Base-by-base conservation (phyloP, 2,888 invertebrate genomes). In the Aromia moschata region DNA sequence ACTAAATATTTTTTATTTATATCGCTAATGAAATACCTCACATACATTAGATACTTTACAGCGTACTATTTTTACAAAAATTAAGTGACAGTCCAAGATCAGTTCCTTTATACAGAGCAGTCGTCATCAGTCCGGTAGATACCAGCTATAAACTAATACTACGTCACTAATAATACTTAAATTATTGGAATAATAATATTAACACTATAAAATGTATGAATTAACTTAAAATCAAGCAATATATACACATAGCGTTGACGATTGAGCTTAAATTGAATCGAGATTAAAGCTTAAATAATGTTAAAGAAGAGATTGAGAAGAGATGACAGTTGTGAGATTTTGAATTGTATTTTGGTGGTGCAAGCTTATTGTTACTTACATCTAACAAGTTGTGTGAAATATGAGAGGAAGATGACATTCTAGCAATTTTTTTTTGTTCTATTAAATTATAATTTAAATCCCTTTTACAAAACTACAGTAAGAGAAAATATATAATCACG, bases 71-170 rank as follows among this genome's bases (percentile, higher is more conserved):
- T n/a, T 37, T 20, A 44, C 31, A 40, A 4, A 25, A 33, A 33
- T 33, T 2, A 10, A 33, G 16, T 44, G 14, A 14, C 45, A 45
- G 38, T 38, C 45, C 43, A 52, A 43, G 9, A 58, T 68, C 65
- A 65, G 52, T 62, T 57, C 65, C 68, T 43, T 60, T 49, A 54
- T 53, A 30, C 67, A 60, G 62, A 55, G 68, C 69, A 68, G 68
- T 65, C 62, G 66, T 69, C 68, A 60, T 67, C 58, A 65, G 57
- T 62, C 54, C 25, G 3, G 25, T 25, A 25, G n/a, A n/a, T n/a
- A n/a, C n/a, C n/a, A n/a, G n/a, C n/a, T n/a, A n/a, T n/a, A n/a
- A n/a, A n/a, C n/a, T n/a, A n/a, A n/a, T n/a, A n/a, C n/a, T n/a
- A n/a, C n/a, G n/a, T n/a, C n/a, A n/a, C n/a, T n/a, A n/a, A n/a